These are phyloP conservation scores for Acronicta aceris DNA, from an alignment of 2,888 invertebrate genomes.

Conservation along the genomic window DNA sequence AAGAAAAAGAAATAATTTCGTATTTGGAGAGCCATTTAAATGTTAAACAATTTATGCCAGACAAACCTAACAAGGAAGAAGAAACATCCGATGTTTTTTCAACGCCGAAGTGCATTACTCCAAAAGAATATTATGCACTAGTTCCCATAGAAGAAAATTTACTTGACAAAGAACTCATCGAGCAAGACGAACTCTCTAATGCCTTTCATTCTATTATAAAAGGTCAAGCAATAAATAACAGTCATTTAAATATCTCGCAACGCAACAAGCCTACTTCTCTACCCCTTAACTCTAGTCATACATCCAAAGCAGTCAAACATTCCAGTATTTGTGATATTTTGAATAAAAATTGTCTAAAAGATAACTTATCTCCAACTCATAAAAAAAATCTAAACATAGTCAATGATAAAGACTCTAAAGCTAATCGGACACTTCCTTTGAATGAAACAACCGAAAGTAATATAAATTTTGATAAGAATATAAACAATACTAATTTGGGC, in stretches of 20 bases:
- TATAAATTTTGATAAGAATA: constrained; percentile 40
- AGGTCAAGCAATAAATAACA: constrained; percentile 68
- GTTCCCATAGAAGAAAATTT: constrained; percentile 78
- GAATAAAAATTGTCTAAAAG: constrained; percentile 63
- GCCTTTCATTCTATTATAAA: constrained; percentile 85
- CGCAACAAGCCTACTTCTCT: constrained; percentile 77
- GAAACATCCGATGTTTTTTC: constrained; percentile 81
- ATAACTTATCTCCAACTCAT: constrained; percentile 53
- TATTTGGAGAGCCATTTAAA: constrained; percentile 76
- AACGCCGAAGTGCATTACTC: constrained; percentile 82
- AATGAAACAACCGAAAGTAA: constrained; percentile 50
- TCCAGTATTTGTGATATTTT: constrained; percentile 81
- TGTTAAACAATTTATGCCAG: constrained; percentile 57
- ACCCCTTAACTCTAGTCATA: constrained; percentile 80
- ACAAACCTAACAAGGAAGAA: constrained; percentile 61
- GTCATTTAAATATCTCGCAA: constrained; percentile 63
- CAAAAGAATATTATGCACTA: constrained; percentile 82
- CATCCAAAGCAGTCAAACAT: constrained; percentile 78
- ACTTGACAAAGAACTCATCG: constrained; percentile 85
- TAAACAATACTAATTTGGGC: constrained; percentile 46
- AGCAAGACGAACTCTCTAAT: constrained; percentile 86
- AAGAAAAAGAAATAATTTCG: constrained; percentile 84
- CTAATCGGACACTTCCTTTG: constrained; percentile 41
- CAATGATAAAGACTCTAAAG: constrained; percentile 60
- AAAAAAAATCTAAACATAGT: constrained; percentile 44